Base-by-base conservation (phyloP, 2,888 invertebrate genomes). In the Teleogryllus oceanicus region DNA sequence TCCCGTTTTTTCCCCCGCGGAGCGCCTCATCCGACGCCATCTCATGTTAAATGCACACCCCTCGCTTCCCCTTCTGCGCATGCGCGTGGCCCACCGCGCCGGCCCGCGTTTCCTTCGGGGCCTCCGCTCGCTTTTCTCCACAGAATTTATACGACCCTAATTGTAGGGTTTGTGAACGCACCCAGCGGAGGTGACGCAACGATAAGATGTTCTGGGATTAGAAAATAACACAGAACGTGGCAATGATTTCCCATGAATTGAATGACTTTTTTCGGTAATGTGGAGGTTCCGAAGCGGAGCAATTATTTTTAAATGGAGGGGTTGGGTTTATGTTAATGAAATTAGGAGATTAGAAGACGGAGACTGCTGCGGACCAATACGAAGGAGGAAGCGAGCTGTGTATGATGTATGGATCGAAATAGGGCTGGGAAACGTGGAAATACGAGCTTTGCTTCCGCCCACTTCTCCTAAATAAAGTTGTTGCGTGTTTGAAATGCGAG, bases 21-120 rank as follows among this genome's bases (percentile, higher is more conserved):
- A 37, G 37, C 37, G 37, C 37, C 37, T 37, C 37, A 37, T 62
- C n/a, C 62, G 62, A 62, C 62, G 62, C 62, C n/a, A 62, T 62
- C 62, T 62, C 62, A n/a, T 62, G n/a, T 62, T 62, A 62, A 62
- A 62, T 62, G 62, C 62, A 62, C 62, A 62, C 62, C n/a, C 62
- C n/a, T 62, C 62, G 62, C 16, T 62, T 13, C 16, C 62, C 62
- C 37, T 37, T 62, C 16, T 62, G 16, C 62, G 62, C 62, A 62
- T 62, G 62, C n/a, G 13, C 37, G 37, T 0, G 37, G 37, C 37
- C 37, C 37, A 8, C 37, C 37, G 8, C 37, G 37, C 37, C 8
- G 37, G 37, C 37, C 37, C 37, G 37, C 37, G 37, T 37, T 37
- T 37, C 62, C 62, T 62, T 18, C 62, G 16, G n/a, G 16, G 13